Conservation (phyloP, 2,797 vertebrate genomes). For the Uromys caudimaculatus region DNA sequence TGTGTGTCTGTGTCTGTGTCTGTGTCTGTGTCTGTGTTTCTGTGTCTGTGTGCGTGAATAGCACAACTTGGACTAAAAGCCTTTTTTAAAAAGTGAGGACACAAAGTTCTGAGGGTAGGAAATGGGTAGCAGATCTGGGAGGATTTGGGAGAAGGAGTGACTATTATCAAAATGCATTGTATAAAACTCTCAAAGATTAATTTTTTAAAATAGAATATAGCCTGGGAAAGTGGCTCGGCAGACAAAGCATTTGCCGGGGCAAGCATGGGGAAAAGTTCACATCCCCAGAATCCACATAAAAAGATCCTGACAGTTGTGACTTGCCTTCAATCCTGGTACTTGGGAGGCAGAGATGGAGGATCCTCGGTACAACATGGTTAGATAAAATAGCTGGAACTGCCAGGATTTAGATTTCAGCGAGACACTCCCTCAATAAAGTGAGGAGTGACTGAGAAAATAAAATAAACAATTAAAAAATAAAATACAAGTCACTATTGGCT, state of each 20-base stretch:
- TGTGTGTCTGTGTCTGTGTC: neutral
- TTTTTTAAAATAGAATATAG: neutral
- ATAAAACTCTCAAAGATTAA: neutral
- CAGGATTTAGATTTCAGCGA: neutral
- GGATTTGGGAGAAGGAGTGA: neutral
- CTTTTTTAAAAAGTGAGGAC: neutral
- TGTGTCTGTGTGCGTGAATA: neutral
- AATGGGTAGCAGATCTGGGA: no score
- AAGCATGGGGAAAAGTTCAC: neutral
- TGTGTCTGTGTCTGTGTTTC: neutral
- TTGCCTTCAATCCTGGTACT: no score
- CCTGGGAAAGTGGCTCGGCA: no score
- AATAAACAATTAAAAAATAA: neutral
- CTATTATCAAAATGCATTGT: neutral
- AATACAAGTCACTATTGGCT: slow-evolving; percentile 19
- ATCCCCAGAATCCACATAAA: neutral
- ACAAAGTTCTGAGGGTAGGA: neutral
- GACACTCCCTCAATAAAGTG: neutral
- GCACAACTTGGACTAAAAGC: neutral
- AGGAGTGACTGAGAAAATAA: neutral
- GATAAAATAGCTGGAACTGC: neutral
- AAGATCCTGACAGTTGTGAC: neutral
- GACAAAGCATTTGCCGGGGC: no score
- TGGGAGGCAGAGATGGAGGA: neutral
- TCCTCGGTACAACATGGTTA: neutral